phyloP scores from a whole-genome alignment of 2,797 vertebrate species.

The Lutjanus campechanus region DNA sequence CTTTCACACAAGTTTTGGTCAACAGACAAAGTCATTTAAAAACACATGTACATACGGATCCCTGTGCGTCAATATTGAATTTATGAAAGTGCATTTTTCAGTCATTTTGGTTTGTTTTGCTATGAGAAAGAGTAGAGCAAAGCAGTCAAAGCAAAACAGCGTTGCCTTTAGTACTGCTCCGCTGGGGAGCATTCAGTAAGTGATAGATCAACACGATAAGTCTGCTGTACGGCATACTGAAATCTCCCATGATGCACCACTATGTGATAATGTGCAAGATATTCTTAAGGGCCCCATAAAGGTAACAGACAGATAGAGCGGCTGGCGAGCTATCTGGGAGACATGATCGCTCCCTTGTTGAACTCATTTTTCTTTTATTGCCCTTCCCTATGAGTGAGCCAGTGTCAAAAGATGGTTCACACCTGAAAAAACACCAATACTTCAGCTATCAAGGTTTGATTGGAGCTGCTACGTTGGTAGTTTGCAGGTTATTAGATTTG shows the following conservation, averaged over 20 bases:
- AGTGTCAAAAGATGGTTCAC: no score
- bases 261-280: slow-evolving; percentile 28
- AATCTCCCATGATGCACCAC: slow-evolving; percentile 22
- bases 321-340: background rate
- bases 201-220: slow-evolving; percentile 15
- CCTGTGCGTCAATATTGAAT: background rate
- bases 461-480: background rate
- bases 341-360: background rate
- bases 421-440: background rate
- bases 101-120: slow-evolving; percentile 4
- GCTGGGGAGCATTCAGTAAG: slow-evolving; percentile 26
- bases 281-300: slow-evolving; percentile 27
- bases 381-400: background rate
- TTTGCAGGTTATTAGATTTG: background rate
- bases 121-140: background rate
- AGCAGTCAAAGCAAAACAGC: slow-evolving; percentile 30
- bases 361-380: slow-evolving; percentile 19
- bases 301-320: slow-evolving; percentile 16
- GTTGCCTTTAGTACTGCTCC: slow-evolving; percentile 19
- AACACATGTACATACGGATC: background rate
- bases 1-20: background rate
- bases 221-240: background rate
- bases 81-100: background rate
- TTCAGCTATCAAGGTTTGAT: background rate
- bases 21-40: background rate